phyloP scores from a whole-genome alignment of 1,140 invertebrate species.

The Oryctes rhinoceros region DNA sequence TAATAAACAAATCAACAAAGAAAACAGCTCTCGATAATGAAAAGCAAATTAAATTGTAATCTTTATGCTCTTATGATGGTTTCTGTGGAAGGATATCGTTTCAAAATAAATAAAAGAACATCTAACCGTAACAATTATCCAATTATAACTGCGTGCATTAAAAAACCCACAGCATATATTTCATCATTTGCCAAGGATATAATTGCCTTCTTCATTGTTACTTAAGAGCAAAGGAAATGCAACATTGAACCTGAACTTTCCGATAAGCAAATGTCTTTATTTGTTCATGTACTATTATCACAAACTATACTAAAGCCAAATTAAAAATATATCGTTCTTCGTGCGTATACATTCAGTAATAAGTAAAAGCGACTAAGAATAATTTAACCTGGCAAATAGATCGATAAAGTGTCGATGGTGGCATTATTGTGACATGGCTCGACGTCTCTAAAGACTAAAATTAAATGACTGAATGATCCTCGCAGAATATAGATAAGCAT shows the following conservation, averaged over 20 bases:
- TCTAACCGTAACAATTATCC: slow-evolving; percentile 8
- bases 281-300: slow-evolving; percentile 14
- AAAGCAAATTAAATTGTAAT: slow-evolving; percentile 9
- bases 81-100: not conserved
- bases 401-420: not conserved
- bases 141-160: slow-evolving; percentile 3
- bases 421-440: not conserved
- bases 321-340: slow-evolving; percentile 4
- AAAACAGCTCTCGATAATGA: not conserved
- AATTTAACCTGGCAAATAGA: not conserved
- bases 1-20: not conserved
- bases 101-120: not conserved
- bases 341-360: not conserved
- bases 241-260: slow-evolving; percentile 25
- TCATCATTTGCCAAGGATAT: not conserved
- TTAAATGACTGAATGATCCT: not conserved
- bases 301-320: slow-evolving; percentile 6
- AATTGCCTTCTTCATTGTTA: slow-evolving; percentile 21
- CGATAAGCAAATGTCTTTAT: slow-evolving; percentile 23
- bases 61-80: not conserved
- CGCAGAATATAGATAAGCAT: not conserved
- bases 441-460: not conserved
- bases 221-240: not conserved
- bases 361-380: not conserved
- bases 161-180: not conserved